Conservation (phyloP, 2,888 invertebrate species). For the Microctonus aethiopoides region DNA sequence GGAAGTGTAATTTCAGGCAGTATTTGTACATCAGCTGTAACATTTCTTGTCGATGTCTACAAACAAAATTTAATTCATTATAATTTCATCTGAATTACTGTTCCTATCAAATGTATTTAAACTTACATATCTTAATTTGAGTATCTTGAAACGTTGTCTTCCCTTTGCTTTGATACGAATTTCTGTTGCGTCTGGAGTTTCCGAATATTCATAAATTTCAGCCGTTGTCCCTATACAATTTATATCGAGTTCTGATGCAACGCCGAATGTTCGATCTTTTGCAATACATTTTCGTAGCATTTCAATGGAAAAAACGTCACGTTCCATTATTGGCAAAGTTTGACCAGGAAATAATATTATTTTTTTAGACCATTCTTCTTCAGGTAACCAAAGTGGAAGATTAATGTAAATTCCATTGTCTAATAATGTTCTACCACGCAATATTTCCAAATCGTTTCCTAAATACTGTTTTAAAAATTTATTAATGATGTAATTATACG, state of each 20-base stretch:
- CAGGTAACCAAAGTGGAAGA: conserved; percentile 68
- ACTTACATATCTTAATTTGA: conserved; percentile 60
- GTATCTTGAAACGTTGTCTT: conserved; percentile 78
- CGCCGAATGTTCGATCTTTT: conserved; percentile 75
- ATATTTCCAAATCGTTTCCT: conserved; percentile 72
- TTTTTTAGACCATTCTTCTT: conserved; percentile 50
- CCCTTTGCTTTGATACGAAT: conserved; percentile 81
- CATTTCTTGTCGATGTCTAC: conserved; percentile 42
- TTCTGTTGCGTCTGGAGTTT: conserved; percentile 66
- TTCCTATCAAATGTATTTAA: background rate
- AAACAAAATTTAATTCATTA: conserved; percentile 2
- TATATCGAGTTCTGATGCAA: conserved; percentile 70
- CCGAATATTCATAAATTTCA: conserved; percentile 71
- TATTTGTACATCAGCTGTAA: conserved; percentile 72
- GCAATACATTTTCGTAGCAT: conserved; percentile 72
- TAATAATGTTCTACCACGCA: conserved; percentile 74
- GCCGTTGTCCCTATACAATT: conserved; percentile 56
- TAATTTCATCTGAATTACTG: background rate
- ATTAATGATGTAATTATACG: background rate
- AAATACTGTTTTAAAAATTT: conserved; percentile 69
- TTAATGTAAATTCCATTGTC: conserved; percentile 70
- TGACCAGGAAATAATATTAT: conserved; percentile 83
- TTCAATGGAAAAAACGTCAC: conserved; percentile 69
- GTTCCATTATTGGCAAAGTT: conserved; percentile 78
- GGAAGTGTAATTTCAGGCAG: conserved; percentile 75